Base-by-base conservation (phyloP, 2,113 vertebrate genomes). In the Lathamus discolor region DNA sequence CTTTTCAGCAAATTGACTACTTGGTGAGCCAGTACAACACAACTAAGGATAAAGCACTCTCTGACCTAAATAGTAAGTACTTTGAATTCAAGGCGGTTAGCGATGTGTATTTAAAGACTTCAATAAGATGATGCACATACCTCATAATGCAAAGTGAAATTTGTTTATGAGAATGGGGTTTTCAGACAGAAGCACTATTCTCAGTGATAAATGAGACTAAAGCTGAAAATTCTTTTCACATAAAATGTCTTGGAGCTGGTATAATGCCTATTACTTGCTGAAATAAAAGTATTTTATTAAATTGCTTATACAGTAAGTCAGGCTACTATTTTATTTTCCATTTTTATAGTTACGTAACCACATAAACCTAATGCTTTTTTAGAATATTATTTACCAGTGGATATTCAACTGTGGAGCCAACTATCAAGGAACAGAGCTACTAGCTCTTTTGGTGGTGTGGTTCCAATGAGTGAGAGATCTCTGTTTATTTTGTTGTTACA, bases 31-130 rank as follows among this genome's bases (percentile, higher is more conserved):
- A 99, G 88, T 99, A 99, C 72, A 97, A 98, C 92, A 98, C 97
- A 14, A 98, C 99, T 75, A 99, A 99, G 98, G 97, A 98, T 68
- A 98, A 97, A 96, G 99, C 98, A 41, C 96, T 99, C 81, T 98
- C 97, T 33, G 99, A 99, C 96, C 98, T 99, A 88, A 98, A 99
- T 82, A 98, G 99, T 99, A 97, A 99, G 99, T 99, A 95, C 48
- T 90, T 81, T 82, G 52, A 69, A 76, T 78, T 84, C 75, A 76
- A 57, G 7, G 41, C 19, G 9, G 66, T 68, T 93, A 82, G 24
- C 2, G 2, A 28, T 35, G 12, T 86, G 31, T 57, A 16, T 80
- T 93, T 83, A 77, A 94, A 92, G 75, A 17, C 25, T 93, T 79
- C 41, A 67, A 0, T 67, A 57, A 87, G 41, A 63, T 73, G 72